phyloP scores from a whole-genome alignment of 2,113 vertebrate species.

The human region GRCh38 chr11:90335001-90335500 shows the following conservation, averaged over 20 bases:
- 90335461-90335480: conserved; percentile 55
- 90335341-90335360: conserved; percentile 24
- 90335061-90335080: not conserved
- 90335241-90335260: not conserved
- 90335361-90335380: conserved; percentile 39
- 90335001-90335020: not conserved
- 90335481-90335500: conserved; percentile 62
- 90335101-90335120: not conserved
- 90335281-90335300: conserved; percentile 37
- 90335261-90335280: not conserved
- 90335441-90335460: conserved; percentile 10
- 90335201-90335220: not conserved
- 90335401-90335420: conserved; percentile 16
- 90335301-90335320: conserved; percentile 41
- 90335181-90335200: not conserved
- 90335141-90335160: not conserved
- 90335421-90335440: conserved; percentile 25
- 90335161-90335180: conserved; percentile 2
- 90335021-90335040: not conserved
- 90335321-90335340: conserved; percentile 41
- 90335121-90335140: not conserved
- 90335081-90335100: not conserved
- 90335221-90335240: not conserved
- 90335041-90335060: not conserved
- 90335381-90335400: conserved; percentile 28